phyloP scores from a whole-genome alignment of 1,140 invertebrate genomes.

The Listronotus bonariensis region DNA sequence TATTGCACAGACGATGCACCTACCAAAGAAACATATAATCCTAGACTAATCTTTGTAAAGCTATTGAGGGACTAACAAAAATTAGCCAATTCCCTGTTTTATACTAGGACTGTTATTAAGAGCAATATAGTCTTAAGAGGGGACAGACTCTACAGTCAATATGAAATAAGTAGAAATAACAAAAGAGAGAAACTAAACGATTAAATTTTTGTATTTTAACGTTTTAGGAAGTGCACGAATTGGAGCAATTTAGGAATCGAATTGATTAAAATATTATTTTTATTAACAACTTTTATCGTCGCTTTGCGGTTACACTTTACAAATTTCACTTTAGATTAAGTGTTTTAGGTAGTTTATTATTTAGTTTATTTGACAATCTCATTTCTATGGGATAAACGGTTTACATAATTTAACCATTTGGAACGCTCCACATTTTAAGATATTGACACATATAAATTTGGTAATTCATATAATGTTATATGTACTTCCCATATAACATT shows the following conservation, averaged over 20 bases:
- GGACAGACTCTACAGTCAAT: constrained; percentile 23
- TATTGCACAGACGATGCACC: constrained; percentile 24
- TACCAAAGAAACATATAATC: constrained; percentile 41
- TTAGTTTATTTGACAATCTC: constrained; percentile 10
- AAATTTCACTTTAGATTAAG: constrained; percentile 32
- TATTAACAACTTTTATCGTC: constrained; percentile 11
- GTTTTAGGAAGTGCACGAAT: constrained; percentile 43
- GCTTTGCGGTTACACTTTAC: constrained; percentile 26
- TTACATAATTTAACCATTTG: constrained; percentile 29
- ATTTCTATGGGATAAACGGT: constrained; percentile 14
- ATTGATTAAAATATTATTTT: constrained; percentile 43
- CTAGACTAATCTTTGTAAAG: constrained; percentile 21
- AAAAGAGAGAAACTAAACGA: constrained; percentile 46
- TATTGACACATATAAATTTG: constrained; percentile 16
- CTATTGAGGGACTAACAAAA: constrained; percentile 33
- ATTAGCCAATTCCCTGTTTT: constrained; percentile 36
- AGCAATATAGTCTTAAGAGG: constrained; percentile 4
- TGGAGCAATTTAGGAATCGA: constrained; percentile 45
- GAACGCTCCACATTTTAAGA: constrained; percentile 7
- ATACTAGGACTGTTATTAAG: constrained; percentile 24
- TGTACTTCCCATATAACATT: no score
- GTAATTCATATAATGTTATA: no score
- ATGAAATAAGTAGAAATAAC: constrained; percentile 35
- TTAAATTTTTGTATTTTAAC: constrained; percentile 37
- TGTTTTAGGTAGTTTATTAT: not conserved